Conservation (phyloP, 2,113 vertebrate genomes). For the Gadus chalcogrammus region DNA sequence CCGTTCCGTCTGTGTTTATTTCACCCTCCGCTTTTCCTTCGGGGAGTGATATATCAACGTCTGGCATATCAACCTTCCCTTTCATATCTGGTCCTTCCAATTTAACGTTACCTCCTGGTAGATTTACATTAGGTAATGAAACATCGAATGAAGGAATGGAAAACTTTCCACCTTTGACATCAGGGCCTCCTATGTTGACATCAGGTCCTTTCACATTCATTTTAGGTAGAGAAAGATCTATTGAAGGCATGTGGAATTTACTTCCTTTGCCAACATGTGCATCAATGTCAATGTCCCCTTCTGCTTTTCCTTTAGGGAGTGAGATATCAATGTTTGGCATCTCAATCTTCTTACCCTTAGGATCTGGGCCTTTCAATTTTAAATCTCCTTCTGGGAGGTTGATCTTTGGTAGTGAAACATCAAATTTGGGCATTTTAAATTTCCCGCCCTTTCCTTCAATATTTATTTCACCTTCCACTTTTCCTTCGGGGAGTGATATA, state of each 20-base stretch:
- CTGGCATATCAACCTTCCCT: too few species aligned
- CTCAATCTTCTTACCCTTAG: too few species aligned
- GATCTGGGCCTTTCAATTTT: too few species aligned
- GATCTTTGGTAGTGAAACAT: too few species aligned
- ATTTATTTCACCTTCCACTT: conserved; percentile 2
- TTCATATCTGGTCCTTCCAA: too few species aligned
- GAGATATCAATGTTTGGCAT: too few species aligned
- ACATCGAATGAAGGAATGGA: conserved; percentile 20
- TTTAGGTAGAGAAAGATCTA: conserved; percentile 54
- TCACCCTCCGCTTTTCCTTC: conserved; percentile 10
- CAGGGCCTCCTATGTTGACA: conserved; percentile 22
- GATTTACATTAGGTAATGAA: conserved; percentile 5
- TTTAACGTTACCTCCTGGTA: too few species aligned
- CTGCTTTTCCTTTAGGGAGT: conserved; percentile 41
- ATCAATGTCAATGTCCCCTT: conserved; percentile 13
- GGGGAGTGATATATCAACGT: too few species aligned
- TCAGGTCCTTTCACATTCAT: conserved; percentile 28
- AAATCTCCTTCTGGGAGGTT: too few species aligned
- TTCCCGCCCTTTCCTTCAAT: conserved; percentile 32
- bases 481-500: background rate
- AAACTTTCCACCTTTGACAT: conserved; percentile 32
- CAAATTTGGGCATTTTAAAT: conserved; percentile 45
- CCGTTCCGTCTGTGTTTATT: conserved; percentile 22
- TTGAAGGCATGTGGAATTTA: conserved; percentile 28
- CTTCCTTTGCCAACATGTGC: conserved; percentile 19